phyloP scores from a whole-genome alignment of 2,888 invertebrate genomes.

The Lasioglossum figueresi region DNA sequence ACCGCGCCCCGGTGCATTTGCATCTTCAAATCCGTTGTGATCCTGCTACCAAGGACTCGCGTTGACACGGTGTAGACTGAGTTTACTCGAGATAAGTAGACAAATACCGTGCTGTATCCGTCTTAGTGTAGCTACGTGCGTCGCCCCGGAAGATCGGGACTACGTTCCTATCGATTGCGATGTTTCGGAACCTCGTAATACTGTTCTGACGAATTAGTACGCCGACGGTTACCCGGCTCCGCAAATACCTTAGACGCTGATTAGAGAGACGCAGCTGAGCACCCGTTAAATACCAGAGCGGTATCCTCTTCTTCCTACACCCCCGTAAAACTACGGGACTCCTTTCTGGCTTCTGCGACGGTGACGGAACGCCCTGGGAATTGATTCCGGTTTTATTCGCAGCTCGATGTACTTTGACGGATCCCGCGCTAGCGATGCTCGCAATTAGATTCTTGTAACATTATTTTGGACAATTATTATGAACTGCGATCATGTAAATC shows the following conservation, averaged over 20 bases:
- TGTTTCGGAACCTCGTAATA: slow-evolving; percentile 48
- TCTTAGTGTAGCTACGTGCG: slow-evolving; percentile 54
- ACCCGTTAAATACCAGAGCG: slow-evolving; percentile 22
- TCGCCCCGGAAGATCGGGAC: slow-evolving; percentile 52
- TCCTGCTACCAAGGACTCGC: slow-evolving; percentile 56
- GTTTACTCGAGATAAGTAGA: slow-evolving; percentile 72
- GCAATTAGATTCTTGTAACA: too few relatives aligned
- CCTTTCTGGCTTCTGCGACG: background rate
- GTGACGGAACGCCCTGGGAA: background rate
- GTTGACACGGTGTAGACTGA: slow-evolving; percentile 70
- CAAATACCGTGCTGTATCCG: slow-evolving; percentile 64
- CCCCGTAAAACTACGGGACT: background rate
- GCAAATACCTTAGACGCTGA: slow-evolving; percentile 57
- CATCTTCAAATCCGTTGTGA: slow-evolving; percentile 71
- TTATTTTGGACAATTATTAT: too few relatives aligned
- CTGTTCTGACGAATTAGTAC: slow-evolving; percentile 62
- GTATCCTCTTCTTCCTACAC: background rate
- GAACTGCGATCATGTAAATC: too few relatives aligned
- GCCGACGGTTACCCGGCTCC: slow-evolving; percentile 38
- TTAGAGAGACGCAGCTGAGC: slow-evolving; percentile 55
- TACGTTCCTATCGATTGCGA: slow-evolving; percentile 55
- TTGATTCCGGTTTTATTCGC: too few relatives aligned
- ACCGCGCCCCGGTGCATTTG: slow-evolving; percentile 58
- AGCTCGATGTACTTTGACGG: too few relatives aligned
- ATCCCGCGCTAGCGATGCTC: too few relatives aligned